Conservation (phyloP, 2,113 vertebrate genomes). For the Anhinga anhinga region DNA sequence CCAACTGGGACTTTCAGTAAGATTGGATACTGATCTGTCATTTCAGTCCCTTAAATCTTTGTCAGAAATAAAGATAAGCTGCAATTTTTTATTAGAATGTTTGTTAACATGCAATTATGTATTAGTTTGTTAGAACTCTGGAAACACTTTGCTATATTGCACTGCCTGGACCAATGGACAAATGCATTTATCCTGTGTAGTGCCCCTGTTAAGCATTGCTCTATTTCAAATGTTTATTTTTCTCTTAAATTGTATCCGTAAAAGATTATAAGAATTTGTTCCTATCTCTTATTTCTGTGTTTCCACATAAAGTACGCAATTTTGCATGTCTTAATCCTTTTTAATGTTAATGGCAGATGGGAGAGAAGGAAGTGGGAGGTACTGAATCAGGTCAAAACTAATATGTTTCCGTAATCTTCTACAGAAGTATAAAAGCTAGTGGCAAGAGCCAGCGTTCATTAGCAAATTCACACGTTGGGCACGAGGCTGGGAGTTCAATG, state of each 20-base stretch:
- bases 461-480: slow-evolving; percentile 27
- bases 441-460: neutral
- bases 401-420: neutral
- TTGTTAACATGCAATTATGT: neutral
- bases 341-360: neutral
- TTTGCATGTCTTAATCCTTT: neutral
- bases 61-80: neutral
- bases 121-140: neutral
- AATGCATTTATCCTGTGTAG: neutral
- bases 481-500: neutral
- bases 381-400: neutral
- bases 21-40: neutral
- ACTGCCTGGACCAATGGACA: neutral
- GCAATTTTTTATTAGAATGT: neutral
- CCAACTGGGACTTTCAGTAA: neutral
- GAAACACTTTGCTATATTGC: neutral
- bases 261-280: neutral
- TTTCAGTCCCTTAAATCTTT: neutral
- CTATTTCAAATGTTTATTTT: neutral
- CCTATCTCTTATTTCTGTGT: neutral
- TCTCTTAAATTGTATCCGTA: neutral
- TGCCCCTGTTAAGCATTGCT: neutral
- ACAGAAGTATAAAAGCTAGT: neutral
- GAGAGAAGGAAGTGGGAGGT: neutral
- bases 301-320: neutral